phyloP scores from a whole-genome alignment of 1,140 invertebrate genomes.

The Drosophila arizonae region DNA sequence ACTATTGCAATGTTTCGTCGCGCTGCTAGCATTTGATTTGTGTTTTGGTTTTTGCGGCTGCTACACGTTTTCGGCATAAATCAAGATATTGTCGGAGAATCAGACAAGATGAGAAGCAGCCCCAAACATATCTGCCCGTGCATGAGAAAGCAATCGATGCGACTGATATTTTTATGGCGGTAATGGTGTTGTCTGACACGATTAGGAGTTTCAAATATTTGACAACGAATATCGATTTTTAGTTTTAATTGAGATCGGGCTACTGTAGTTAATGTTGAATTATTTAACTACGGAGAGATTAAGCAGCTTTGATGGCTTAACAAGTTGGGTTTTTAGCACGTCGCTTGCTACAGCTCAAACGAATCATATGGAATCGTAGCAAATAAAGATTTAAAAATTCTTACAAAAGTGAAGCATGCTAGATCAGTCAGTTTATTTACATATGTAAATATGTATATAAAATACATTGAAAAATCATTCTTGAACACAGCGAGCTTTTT shows the following conservation, averaged over 20 bases:
- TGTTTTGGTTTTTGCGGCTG: slow-evolving; percentile 70
- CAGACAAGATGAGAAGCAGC: slow-evolving; percentile 51
- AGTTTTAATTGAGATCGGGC: background rate
- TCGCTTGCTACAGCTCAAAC: too few species aligned
- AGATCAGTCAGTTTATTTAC: too few species aligned
- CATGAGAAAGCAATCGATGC: slow-evolving; percentile 33
- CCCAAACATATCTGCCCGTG: slow-evolving; percentile 18
- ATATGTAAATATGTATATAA: too few species aligned
- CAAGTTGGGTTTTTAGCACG: too few species aligned
- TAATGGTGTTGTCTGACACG: slow-evolving; percentile 82
- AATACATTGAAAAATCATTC: too few species aligned
- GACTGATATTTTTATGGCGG: slow-evolving; percentile 82
- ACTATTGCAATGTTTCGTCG: slow-evolving; percentile 77
- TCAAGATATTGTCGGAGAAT: slow-evolving; percentile 71
- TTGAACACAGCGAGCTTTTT: too few species aligned
- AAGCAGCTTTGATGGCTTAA: too few species aligned
- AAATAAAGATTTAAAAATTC: too few species aligned
- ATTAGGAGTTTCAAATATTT: slow-evolving; percentile 77
- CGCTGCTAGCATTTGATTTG: slow-evolving; percentile 78
- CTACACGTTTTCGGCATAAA: slow-evolving; percentile 68
- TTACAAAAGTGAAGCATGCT: too few species aligned
- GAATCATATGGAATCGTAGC: too few species aligned
- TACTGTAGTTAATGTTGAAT: too few species aligned
- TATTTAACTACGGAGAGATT: too few species aligned
- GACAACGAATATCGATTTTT: slow-evolving; percentile 51